These are phyloP conservation scores for Hoplostethus atlanticus DNA, from an alignment of 2,797 vertebrate genomes.

Conservation along the genomic window DNA sequence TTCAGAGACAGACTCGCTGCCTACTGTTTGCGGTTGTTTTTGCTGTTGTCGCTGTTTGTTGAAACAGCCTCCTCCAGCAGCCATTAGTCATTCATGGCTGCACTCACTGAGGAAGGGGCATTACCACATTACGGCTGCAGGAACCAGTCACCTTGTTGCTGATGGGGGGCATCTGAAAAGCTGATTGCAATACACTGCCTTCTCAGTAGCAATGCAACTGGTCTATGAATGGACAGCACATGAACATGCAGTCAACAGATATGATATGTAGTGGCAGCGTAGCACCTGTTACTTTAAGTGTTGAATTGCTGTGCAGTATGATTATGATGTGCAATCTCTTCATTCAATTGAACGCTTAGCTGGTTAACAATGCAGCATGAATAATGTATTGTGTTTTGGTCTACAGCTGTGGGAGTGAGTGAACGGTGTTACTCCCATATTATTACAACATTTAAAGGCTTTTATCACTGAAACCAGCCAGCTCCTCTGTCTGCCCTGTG, in stretches of 20 bases:
- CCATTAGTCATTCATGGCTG: conserved; percentile 81
- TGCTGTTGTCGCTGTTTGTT: conserved; percentile 62
- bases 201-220: conserved; percentile 20
- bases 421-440: conserved; percentile 33
- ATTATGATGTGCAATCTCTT: conserved; percentile 31
- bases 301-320: conserved; percentile 29
- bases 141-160: conserved; percentile 42
- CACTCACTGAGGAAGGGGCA: conserved; percentile 53
- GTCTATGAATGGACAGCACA: conserved; percentile 23
- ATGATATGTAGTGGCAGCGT: conserved; percentile 1
- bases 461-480: conserved; percentile 35
- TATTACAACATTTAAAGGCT: conserved; percentile 32
- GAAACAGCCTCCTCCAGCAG: conserved; percentile 63
- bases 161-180: conserved; percentile 47
- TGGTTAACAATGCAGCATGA: conserved; percentile 52
- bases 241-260: conserved; percentile 17
- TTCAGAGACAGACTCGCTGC: conserved; percentile 41
- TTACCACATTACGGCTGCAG: conserved; percentile 60
- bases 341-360: conserved; percentile 36
- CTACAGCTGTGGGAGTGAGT: conserved; percentile 28
- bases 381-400: conserved; percentile 58
- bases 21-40: conserved; percentile 64
- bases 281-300: conserved; percentile 1
- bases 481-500: background rate
- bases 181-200: conserved; percentile 37